These are phyloP conservation scores for Triops cancriformis DNA, from an alignment of 1,140 invertebrate genomes.

Conservation along the genomic window DNA sequence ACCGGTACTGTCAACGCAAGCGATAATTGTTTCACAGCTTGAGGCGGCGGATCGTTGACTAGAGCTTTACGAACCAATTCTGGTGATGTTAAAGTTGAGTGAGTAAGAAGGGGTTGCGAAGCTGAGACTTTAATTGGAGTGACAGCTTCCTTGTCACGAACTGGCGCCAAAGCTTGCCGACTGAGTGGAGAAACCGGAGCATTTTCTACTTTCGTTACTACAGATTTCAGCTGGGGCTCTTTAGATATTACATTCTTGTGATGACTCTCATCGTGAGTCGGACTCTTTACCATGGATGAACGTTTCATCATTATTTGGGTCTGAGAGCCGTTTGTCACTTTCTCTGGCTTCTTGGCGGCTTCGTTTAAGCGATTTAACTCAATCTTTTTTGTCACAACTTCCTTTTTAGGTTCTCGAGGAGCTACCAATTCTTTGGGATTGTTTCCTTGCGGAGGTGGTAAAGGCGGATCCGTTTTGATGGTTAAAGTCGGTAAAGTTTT, in stretches of 20 bases:
- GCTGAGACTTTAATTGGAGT: background rate
- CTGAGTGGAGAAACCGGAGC: background rate
- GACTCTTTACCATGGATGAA: background rate
- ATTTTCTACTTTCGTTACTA: background rate
- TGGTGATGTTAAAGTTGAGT: background rate
- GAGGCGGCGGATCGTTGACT: background rate
- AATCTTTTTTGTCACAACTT: background rate
- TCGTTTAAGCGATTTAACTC: background rate
- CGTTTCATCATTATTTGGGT: conserved; percentile 19
- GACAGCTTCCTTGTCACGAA: background rate
- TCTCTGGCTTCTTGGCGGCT: background rate
- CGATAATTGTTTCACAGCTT: background rate
- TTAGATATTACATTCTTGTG: background rate
- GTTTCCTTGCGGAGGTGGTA: too few relatives aligned
- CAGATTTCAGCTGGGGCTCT: background rate
- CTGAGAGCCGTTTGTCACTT: background rate
- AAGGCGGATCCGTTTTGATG: too few relatives aligned
- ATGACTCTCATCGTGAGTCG: background rate
- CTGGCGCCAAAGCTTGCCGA: conserved; percentile 7
- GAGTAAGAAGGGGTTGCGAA: background rate
- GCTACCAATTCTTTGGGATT: too few relatives aligned
- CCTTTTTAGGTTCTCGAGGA: background rate
- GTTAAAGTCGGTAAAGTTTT: too few relatives aligned
- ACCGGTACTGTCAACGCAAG: background rate
- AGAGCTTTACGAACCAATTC: conserved; percentile 1